Evolutionary conservation across 2,888 invertebrate genomes (phyloP), one percentile per base, ranked within the genome.

Genomic region (Falcaria lacertinaria): DNA sequence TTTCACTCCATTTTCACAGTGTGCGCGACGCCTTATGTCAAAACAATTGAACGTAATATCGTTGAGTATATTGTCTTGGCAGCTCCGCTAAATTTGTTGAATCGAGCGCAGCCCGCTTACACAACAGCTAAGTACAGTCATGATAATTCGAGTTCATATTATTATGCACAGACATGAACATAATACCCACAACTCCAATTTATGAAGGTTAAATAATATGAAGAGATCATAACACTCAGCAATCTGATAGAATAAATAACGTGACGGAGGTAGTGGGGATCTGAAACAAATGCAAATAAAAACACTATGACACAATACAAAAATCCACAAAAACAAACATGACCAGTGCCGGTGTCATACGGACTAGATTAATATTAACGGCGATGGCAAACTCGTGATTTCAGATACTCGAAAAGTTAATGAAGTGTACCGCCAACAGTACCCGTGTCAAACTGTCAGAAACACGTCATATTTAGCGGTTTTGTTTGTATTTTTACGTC

Each of bases 361-460:
- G 8, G 8, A 51, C 63, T 60, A 46, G 47, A 43, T 45, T 50
- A 52, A 34, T 53, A 57, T 65, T 60, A 59, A 50, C 51, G 48
- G 58, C 46, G 59, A 58, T 52, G 41, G 42, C 34, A 42, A 45
- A 45, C 58, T 64, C 52, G 57, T 58, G 60, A 69, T 73, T 75
- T 69, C 61, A 61, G 67, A 55, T 62, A 69, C 69, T 71, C 62
- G 51, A 67, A 70, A 74, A 80, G 71, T 73, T 83, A 85, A 86
- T 84, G 82, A 86, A 84, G 83, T 80, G 74, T 79, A 64, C 72
- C 66, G 60, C 68, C 60, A 74, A 80, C 75, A 79, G 81, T 72
- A 87, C 88, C 88, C 87, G 60, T 73, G 80, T 87, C 87, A 87
- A 74, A 62, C 77, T 83, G 86, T 85, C 88, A 84, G 64, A 79